Evolutionary conservation across 1,140 invertebrate genomes (phyloP).

Genomic region (Lordiphosa collinella): DNA sequence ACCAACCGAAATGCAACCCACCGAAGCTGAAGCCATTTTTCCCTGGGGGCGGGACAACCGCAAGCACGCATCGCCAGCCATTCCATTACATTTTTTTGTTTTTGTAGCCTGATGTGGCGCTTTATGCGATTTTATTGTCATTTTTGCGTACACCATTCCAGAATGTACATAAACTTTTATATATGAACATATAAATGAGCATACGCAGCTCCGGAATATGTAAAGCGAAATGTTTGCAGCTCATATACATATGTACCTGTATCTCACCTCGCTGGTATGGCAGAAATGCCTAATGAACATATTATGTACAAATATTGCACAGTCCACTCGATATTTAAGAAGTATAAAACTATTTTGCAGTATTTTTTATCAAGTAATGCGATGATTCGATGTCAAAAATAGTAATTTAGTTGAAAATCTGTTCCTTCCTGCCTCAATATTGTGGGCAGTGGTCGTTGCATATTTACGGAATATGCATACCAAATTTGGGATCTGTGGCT

Average conservation of each 20-base stretch:
- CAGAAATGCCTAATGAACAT: no score
- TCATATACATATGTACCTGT: slow-evolving; percentile 2
- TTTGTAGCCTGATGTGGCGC: slow-evolving; percentile 15
- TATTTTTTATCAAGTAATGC: no score
- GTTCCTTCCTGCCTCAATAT: no score
- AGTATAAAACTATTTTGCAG: no score
- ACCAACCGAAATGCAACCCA: slow-evolving; percentile 61
- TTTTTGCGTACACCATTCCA: slow-evolving; percentile 51
- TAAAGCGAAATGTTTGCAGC: slow-evolving; percentile 1
- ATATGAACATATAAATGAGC: not conserved
- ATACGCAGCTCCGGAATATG: not conserved
- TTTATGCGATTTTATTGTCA: slow-evolving; percentile 66
- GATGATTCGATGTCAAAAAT: no score
- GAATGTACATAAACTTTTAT: not conserved
- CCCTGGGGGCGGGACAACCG: slow-evolving; percentile 28
- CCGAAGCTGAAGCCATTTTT: not conserved
- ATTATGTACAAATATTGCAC: no score
- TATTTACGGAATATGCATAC: no score
- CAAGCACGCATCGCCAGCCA: slow-evolving; percentile 34
- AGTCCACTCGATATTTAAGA: no score
- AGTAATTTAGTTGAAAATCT: no score
- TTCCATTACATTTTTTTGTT: slow-evolving; percentile 7
- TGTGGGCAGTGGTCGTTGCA: no score
- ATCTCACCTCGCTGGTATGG: no score
- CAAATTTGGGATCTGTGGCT: no score